Percentiles rank a stretch among this genome's conserved stretches.
These are phyloP conservation scores for Sternotherus odoratus DNA, from an alignment of 2,797 vertebrate species.

Conservation along the genomic window DNA sequence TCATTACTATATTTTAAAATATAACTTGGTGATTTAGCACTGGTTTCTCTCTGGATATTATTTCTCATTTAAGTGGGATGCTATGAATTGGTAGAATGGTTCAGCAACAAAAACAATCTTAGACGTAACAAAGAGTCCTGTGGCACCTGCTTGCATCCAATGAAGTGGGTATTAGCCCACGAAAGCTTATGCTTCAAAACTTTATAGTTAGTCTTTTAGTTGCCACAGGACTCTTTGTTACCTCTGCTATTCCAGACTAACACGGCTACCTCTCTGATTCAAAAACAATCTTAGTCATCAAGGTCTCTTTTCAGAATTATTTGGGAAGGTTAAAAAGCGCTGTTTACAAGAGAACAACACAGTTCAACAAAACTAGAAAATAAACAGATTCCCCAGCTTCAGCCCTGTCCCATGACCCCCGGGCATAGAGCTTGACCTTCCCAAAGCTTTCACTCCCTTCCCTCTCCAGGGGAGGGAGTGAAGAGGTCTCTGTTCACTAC, in stretches of 20 bases:
- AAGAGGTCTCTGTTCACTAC: constrained; percentile 48
- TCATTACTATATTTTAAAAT: constrained; percentile 17
- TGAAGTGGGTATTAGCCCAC: no score
- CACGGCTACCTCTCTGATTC: no score
- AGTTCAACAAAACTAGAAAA: constrained; percentile 65
- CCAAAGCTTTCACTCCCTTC: constrained; percentile 26
- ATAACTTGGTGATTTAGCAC: not conserved
- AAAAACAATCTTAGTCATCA: not conserved
- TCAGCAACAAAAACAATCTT: not conserved
- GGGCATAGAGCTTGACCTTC: constrained; percentile 66
- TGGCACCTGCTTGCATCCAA: no score
- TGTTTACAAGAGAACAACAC: constrained; percentile 44
- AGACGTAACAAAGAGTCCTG: no score
- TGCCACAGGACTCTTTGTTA: no score
- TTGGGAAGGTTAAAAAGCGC: constrained; percentile 45
- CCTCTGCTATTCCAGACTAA: no score
- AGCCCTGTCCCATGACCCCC: constrained; percentile 65
- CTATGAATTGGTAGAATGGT: constrained; percentile 22
- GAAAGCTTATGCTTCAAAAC: no score
- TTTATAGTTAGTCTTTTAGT: no score
- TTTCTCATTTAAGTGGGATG: not conserved
- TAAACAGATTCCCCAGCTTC: constrained; percentile 55
- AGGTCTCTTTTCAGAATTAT: constrained; percentile 7
- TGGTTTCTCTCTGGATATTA: not conserved
- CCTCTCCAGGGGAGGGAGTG: constrained; percentile 57